Conservation (phyloP, 2,797 vertebrate species). For the Melanotaenia nigrans region DNA sequence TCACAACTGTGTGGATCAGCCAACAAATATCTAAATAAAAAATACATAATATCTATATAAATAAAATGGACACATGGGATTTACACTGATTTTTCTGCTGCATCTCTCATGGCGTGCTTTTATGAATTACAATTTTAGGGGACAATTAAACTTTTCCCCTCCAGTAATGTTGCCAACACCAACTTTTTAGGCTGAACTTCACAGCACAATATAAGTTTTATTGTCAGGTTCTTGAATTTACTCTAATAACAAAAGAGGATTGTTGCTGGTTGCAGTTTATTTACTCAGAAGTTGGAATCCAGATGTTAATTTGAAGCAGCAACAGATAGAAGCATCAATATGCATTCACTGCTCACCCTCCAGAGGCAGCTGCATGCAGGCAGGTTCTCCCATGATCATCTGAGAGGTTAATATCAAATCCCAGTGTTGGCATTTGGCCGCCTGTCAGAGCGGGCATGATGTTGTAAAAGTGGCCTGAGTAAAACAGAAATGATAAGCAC, state of each 20-base stretch:
- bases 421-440: constrained; percentile 84
- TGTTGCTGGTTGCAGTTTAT: not conserved
- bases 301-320: not conserved
- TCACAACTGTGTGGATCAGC: not conserved
- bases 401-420: constrained; percentile 91
- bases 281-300: not conserved
- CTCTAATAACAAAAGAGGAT: not conserved
- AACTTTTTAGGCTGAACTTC: no score
- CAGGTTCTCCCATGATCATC: constrained; percentile 93
- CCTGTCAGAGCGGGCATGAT: constrained; percentile 82
- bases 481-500: constrained; percentile 9
- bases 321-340: not conserved
- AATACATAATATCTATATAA: no score
- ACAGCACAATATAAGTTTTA: not conserved
- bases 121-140: not conserved
- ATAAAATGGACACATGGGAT: not conserved
- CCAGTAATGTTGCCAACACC: not conserved
- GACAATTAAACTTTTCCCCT: not conserved
- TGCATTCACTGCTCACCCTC: constrained; percentile 83
- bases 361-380: constrained; percentile 95
- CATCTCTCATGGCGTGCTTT: not conserved
- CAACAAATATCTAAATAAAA: not conserved
- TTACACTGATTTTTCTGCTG: constrained; percentile 4
- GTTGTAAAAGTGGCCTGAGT: constrained; percentile 94
- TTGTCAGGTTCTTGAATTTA: not conserved